Base-by-base conservation (phyloP, 1,140 invertebrate genomes). In the Papilio xuthus region DNA sequence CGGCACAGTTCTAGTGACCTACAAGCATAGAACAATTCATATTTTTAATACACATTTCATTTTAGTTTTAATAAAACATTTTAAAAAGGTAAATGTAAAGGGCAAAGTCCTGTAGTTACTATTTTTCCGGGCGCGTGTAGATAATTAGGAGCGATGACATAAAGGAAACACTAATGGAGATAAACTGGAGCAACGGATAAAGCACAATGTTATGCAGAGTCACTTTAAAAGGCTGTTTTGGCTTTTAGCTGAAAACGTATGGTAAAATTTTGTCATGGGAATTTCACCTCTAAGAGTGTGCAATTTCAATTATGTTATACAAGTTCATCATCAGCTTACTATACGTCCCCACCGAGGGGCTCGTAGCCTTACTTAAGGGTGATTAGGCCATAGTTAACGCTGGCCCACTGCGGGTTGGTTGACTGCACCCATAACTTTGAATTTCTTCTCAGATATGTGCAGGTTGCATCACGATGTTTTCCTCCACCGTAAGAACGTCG, bases 151-250 rank as follows among this genome's bases (percentile, higher is more conserved):
- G 26, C 12, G 60, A 67, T 67, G 60, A 67, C 60, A 67, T 28
- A 67, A 67, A 67, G 60, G 60, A 67, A 67, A 28, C 26, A 4
- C 26, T 67, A 67, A 67, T 67, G 60, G 60, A 60, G 60, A 67
- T 28, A 32, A 67, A 67, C 60, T 67, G 60, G 60, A 28, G 26
- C 60, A 67, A 67, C 60, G 60, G 60, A 18, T 67, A 32, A 67
- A 67, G 60, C 60, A 67, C 60, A 67, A 67, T 67, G 60, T 67
- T 67, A 67, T 67, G 60, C 60, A 28, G 23, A 56, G 3, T 67
- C 23, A 67, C 26, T 67, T 67, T 67, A 67, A 67, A 67, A 67
- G 60, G 60, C 26, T 67, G 60, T 67, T 26, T 67, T 67, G 60
- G 23, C 23, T 60, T 67, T 67, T 67, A 67, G 60, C 26, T 67